phyloP scores from a whole-genome alignment of 1,140 invertebrate genomes.

The Cecropterus lyciades region DNA sequence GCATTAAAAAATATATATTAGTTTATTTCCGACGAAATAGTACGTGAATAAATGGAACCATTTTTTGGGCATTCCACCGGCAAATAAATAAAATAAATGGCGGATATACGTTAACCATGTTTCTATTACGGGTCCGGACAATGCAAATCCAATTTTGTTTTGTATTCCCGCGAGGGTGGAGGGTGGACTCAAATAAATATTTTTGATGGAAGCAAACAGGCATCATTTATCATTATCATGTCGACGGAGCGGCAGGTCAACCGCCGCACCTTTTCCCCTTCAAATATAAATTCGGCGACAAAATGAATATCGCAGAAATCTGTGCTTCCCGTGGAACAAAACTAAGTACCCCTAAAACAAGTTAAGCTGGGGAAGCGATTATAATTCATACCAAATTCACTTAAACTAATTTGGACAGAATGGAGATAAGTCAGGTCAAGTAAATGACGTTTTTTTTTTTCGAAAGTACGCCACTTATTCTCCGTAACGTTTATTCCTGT shows the following conservation, averaged over 20 bases:
- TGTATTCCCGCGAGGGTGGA: constrained; percentile 40
- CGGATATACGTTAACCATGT: constrained; percentile 24
- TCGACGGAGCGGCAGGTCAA: constrained; percentile 52
- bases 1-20: too few relatives aligned
- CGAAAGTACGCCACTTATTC: too few relatives aligned
- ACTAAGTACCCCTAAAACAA: too few relatives aligned
- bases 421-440: too few relatives aligned
- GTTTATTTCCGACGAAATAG: too few relatives aligned
- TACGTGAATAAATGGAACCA: neutral
- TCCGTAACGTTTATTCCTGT: too few relatives aligned
- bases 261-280: constrained; percentile 56
- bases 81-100: constrained; percentile 13
- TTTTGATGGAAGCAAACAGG: constrained; percentile 63
- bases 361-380: too few relatives aligned
- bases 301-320: constrained; percentile 27
- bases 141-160: constrained; percentile 62
- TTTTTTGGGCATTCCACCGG: constrained; percentile 5
- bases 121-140: constrained; percentile 48
- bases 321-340: neutral
- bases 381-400: too few relatives aligned
- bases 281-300: constrained; percentile 38
- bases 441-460: too few relatives aligned
- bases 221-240: constrained; percentile 77
- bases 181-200: constrained; percentile 65
- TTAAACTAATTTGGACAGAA: too few relatives aligned